Conservation (phyloP, 2,888 invertebrate genomes). For the Melolontha melolontha region DNA sequence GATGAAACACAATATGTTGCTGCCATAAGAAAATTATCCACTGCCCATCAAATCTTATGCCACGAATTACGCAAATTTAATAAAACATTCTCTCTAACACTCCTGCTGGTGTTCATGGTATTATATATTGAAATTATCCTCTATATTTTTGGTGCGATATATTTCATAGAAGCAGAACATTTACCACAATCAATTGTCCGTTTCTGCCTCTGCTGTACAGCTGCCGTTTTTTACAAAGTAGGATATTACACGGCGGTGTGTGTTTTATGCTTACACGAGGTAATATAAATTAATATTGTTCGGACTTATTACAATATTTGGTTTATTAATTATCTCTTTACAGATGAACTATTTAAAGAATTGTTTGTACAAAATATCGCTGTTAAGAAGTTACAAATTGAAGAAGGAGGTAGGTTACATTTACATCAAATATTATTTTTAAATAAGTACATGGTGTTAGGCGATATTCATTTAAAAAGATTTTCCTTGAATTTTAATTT, state of each 20-base stretch:
- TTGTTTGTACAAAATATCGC: not conserved
- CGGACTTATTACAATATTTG: too few relatives aligned
- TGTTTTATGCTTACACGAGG: not conserved
- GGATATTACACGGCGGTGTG: not conserved
- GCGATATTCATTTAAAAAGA: too few relatives aligned
- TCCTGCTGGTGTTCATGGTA: not conserved
- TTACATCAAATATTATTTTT: too few relatives aligned
- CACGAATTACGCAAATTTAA: conserved; percentile 2
- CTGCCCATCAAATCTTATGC: conserved; percentile 2
- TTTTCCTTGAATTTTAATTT: too few relatives aligned
- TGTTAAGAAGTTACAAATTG: conserved; percentile 4
- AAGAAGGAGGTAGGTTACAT: not conserved
- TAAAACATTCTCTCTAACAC: conserved; percentile 1
- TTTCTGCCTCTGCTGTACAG: not conserved
- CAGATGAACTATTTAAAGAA: conserved; percentile 5
- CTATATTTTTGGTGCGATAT: too few relatives aligned
- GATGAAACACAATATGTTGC: not conserved
- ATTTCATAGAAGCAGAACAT: too few relatives aligned
- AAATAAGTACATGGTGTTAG: too few relatives aligned
- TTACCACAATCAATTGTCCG: too few relatives aligned
- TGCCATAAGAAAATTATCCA: not conserved
- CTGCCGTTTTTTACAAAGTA: not conserved
- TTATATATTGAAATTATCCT: too few relatives aligned
- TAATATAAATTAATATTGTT: not conserved
- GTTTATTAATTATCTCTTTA: not conserved